Evolutionary conservation across 1,140 invertebrate genomes (phyloP).

Genomic region (Spodoptera frugiperda): DNA sequence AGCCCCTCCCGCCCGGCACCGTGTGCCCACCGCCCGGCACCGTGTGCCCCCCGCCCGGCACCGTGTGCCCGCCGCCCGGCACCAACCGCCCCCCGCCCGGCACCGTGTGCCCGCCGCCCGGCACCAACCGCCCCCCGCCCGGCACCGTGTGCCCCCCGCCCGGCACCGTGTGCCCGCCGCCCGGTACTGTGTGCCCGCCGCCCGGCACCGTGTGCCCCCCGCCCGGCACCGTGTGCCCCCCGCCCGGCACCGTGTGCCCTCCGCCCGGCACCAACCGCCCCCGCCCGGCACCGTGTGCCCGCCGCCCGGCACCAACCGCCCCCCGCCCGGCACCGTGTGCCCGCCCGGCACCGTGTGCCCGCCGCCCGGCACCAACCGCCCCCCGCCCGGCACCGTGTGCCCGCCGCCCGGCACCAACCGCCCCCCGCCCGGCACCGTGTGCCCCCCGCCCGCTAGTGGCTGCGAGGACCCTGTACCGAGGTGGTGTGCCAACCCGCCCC

Average conservation of each 20-base stretch:
- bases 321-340: not conserved
- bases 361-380: too few species aligned
- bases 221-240: not conserved
- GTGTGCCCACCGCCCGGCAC: not conserved
- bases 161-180: constrained; percentile 60
- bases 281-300: constrained; percentile 16
- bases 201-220: not conserved
- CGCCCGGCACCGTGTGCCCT: constrained; percentile 13
- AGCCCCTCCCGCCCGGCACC: not conserved
- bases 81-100: too few species aligned
- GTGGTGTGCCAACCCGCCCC: not conserved
- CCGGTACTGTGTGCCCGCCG: too few species aligned
- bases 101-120: not conserved
- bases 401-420: not conserved
- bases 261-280: constrained; percentile 60
- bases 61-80: constrained; percentile 61
- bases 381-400: constrained; percentile 30
- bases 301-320: not conserved
- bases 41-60: too few species aligned
- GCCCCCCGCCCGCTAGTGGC: too few species aligned
- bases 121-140: not conserved
- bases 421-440: not conserved
- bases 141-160: not conserved
- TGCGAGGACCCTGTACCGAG: not conserved
- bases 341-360: constrained; percentile 60